A percentile compares a stretch with the other conserved stretches of the same genome.
phyloP scores from a whole-genome alignment of 2,113 vertebrate species.

The Aptenodytes patagonicus region DNA sequence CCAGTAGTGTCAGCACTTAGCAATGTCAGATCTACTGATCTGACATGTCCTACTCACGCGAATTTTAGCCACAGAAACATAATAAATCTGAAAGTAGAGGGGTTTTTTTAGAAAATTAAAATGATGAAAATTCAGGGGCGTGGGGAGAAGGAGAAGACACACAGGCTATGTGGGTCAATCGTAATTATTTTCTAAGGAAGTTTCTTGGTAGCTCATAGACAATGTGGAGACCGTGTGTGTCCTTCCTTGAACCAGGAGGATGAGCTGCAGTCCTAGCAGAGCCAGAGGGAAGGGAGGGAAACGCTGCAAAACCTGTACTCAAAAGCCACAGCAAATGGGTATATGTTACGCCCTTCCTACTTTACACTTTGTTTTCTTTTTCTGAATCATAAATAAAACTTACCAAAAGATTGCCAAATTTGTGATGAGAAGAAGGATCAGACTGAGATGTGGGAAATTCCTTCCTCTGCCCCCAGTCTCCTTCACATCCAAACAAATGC shows the following conservation, averaged over 20 bases:
- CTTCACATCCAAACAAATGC: background rate
- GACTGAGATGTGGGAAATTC: rapidly evolving
- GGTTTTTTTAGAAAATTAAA: background rate
- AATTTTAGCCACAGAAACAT: background rate
- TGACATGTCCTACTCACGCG: too few relatives aligned
- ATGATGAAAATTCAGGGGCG: too few relatives aligned
- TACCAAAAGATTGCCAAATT: background rate
- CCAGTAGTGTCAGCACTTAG: background rate
- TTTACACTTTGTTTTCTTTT: background rate
- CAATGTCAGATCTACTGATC: background rate
- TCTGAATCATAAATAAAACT: background rate
- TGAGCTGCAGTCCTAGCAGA: background rate
- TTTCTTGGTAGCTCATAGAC: background rate
- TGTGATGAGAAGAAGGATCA: background rate
- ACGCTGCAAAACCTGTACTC: rapidly evolving
- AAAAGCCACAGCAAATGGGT: background rate
- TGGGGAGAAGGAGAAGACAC: background rate
- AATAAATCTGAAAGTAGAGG: background rate
- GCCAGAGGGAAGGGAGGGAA: background rate
- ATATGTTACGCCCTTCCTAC: background rate
- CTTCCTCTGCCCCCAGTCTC: background rate
- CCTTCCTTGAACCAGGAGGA: background rate
- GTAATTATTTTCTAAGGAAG: background rate
- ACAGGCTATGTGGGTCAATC: rapidly evolving
- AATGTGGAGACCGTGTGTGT: rapidly evolving